Evolutionary conservation across 2,797 vertebrate species (phyloP).

Genomic region (Gymnothorax reevesii): DNA sequence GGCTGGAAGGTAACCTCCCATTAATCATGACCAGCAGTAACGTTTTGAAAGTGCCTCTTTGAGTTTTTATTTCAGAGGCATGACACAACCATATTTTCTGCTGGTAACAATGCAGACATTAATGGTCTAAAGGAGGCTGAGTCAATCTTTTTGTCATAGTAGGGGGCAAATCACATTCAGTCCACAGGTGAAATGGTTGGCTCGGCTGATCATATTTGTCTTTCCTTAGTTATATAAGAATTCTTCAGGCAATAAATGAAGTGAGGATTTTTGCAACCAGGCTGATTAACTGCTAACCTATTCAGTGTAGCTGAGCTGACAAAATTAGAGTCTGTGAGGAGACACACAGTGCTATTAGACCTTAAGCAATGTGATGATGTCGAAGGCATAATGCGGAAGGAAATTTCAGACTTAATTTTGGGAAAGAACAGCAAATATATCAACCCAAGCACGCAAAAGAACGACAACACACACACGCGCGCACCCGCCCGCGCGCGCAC

Average conservation of each 20-base stretch:
- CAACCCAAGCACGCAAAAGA: no score
- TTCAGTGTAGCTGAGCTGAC: not conserved
- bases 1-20: not conserved
- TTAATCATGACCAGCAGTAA: not conserved
- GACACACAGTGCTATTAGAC: not conserved
- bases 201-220: not conserved
- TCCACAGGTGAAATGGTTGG: slow-evolving; percentile 9
- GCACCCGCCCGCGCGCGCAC: not conserved
- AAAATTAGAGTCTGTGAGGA: not conserved
- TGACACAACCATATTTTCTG: not conserved
- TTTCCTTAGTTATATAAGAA: not conserved
- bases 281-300: not conserved
- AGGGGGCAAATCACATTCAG: slow-evolving; percentile 1
- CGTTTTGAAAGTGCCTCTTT: not conserved
- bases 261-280: not conserved
- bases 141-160: not conserved
- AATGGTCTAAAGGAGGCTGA: not conserved
- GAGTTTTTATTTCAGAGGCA: not conserved
- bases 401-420: not conserved
- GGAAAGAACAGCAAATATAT: not conserved
- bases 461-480: not conserved
- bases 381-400: not conserved
- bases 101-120: not conserved
- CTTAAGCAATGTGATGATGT: slow-evolving; percentile 1
- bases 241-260: slow-evolving; percentile 4